phyloP scores from a whole-genome alignment of 2,888 invertebrate genomes.

The Smittia sp. region DNA sequence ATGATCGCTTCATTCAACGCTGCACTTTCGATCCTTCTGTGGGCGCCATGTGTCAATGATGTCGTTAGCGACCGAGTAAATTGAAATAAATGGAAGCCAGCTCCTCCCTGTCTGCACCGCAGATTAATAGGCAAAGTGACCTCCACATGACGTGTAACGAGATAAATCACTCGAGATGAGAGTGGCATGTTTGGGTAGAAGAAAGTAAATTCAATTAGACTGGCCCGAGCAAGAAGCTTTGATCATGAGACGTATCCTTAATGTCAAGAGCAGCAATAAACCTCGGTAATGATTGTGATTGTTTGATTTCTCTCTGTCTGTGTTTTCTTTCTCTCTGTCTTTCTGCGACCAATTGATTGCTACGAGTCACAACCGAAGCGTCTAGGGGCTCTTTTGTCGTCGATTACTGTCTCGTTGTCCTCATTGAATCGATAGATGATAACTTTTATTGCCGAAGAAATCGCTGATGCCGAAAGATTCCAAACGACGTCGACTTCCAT shows the following conservation, averaged over 20 bases:
- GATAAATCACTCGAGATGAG: slow-evolving; percentile 20
- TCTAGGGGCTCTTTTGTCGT: too few relatives aligned
- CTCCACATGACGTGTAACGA: slow-evolving; percentile 8
- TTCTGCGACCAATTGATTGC: too few relatives aligned
- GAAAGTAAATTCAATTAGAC: slow-evolving; percentile 29
- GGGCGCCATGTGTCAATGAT: slow-evolving; percentile 22
- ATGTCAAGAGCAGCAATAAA: not conserved
- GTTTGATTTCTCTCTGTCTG: too few relatives aligned
- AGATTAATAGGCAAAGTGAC: slow-evolving; percentile 19
- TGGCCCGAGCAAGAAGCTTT: not conserved
- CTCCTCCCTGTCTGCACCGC: not conserved
- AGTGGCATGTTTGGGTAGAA: not conserved
- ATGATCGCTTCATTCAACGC: not conserved
- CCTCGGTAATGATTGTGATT: not conserved
- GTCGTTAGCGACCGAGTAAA: not conserved
- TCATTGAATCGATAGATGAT: too few relatives aligned
- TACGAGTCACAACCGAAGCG: too few relatives aligned
- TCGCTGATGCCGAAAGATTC: too few relatives aligned
- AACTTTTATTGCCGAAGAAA: too few relatives aligned
- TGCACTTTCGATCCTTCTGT: not conserved
- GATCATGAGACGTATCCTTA: not conserved
- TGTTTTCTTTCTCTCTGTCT: too few relatives aligned
- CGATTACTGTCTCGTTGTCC: too few relatives aligned
- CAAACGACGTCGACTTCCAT: too few relatives aligned
- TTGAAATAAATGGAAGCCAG: not conserved